Evolutionary conservation across 2,797 vertebrate genomes (phyloP).

Genomic region (Thunnus albacares): DNA sequence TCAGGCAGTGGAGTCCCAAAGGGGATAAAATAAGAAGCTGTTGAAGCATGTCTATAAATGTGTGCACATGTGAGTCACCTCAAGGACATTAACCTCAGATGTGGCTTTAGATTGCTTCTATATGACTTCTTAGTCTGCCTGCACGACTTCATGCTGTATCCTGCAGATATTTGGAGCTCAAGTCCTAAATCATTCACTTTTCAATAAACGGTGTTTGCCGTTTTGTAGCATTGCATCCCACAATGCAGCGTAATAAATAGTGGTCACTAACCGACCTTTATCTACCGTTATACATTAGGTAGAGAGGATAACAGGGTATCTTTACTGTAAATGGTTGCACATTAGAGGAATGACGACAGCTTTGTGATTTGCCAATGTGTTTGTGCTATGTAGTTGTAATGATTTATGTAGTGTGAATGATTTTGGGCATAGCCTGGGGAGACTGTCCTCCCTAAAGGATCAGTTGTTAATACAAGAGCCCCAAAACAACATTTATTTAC

Average conservation of each 20-base stretch:
- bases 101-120: background rate
- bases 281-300: background rate
- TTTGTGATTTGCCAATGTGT: too few relatives aligned
- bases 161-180: background rate
- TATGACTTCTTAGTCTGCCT: background rate
- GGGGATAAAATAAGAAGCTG: constrained; percentile 33
- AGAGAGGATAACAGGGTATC: background rate
- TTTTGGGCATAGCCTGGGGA: too few relatives aligned
- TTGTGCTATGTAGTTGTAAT: too few relatives aligned
- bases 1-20: background rate
- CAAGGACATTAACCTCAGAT: constrained; percentile 17
- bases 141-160: background rate
- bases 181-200: background rate
- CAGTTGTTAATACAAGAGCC: too few relatives aligned
- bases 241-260: background rate
- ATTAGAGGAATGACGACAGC: too few relatives aligned
- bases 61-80: constrained; percentile 14
- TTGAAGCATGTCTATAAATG: constrained; percentile 8
- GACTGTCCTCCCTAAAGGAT: too few relatives aligned
- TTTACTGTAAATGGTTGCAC: background rate
- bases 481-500: too few relatives aligned
- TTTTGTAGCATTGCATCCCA: background rate
- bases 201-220: background rate
- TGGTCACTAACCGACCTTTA: background rate
- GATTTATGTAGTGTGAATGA: too few relatives aligned